Percentiles rank a stretch among this genome's conserved stretches.
Evolutionary conservation across 1,140 invertebrate species (phyloP).

Genomic region (Acromyrmex echinatior): DNA sequence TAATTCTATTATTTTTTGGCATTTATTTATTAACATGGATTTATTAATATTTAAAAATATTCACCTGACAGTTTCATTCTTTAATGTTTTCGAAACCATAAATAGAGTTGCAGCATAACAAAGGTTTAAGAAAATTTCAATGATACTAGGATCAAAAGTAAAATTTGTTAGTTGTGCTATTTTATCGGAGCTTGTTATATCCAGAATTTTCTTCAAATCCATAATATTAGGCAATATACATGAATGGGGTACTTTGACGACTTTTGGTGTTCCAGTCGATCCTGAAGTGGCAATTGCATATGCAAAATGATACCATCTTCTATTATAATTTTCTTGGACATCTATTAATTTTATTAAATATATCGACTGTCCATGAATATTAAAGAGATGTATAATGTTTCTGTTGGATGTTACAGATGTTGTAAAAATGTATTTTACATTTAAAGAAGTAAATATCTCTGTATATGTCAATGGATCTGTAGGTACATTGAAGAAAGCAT

Average conservation of each 20-base stretch:
- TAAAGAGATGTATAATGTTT: constrained; percentile 66
- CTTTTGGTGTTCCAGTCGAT: constrained; percentile 89
- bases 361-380: constrained; percentile 67
- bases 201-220: constrained; percentile 88
- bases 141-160: constrained; percentile 94
- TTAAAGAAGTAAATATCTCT: constrained; percentile 60
- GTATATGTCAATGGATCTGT: constrained; percentile 13
- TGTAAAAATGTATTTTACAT: constrained; percentile 77
- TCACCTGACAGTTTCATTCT: constrained; percentile 83
- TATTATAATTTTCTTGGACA: constrained; percentile 30
- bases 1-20: background rate
- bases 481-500: constrained; percentile 77
- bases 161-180: constrained; percentile 91
- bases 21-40: background rate
- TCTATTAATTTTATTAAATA: constrained; percentile 70
- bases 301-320: constrained; percentile 82
- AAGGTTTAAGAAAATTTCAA: constrained; percentile 92
- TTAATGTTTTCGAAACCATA: constrained; percentile 88
- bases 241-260: constrained; percentile 88
- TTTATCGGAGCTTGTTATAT: constrained; percentile 87
- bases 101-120: constrained; percentile 89
- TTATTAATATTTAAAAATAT: background rate
- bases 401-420: constrained; percentile 34
- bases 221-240: constrained; percentile 89
- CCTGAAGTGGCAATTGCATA: constrained; percentile 90